phyloP scores from a whole-genome alignment of 2,113 vertebrate species.

The Penelope pileata region DNA sequence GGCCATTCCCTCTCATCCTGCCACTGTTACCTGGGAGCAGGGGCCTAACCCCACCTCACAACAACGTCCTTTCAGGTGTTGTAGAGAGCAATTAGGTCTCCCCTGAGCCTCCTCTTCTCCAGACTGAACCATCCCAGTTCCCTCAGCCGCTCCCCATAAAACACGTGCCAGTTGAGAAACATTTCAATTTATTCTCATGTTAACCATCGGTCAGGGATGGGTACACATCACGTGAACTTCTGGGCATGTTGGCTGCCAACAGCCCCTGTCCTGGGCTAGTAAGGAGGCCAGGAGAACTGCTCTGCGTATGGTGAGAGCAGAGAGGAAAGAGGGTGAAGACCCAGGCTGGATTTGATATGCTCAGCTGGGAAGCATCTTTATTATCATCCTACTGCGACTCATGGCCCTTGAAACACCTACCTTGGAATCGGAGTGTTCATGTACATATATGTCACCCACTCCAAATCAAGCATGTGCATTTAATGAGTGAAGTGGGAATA shows the following conservation, averaged over 20 bases:
- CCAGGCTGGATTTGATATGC: not conserved
- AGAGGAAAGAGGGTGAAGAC: not conserved
- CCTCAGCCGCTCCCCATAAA: too few species aligned
- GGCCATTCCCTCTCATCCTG: too few species aligned
- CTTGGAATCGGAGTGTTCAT: not conserved
- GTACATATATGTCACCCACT: not conserved
- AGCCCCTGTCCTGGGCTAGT: not conserved
- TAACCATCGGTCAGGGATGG: not conserved
- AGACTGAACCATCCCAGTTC: too few species aligned
- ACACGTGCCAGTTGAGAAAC: not conserved
- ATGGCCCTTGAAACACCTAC: not conserved
- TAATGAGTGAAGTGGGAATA: not conserved
- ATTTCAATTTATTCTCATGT: not conserved
- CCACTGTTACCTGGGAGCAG: too few species aligned
- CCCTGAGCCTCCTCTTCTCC: too few species aligned
- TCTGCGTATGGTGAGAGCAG: accelerated
- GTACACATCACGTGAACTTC: not conserved
- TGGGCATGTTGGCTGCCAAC: accelerated
- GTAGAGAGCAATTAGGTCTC: too few species aligned
- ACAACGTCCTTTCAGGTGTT: too few species aligned
- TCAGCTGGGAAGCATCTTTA: too few species aligned
- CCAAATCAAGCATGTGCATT: not conserved
- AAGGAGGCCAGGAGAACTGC: not conserved
- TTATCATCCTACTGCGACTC: too few species aligned
- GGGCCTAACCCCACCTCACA: too few species aligned